Evolutionary conservation across 2,888 invertebrate genomes (phyloP).

Genomic region (Apotomis turbidana): DNA sequence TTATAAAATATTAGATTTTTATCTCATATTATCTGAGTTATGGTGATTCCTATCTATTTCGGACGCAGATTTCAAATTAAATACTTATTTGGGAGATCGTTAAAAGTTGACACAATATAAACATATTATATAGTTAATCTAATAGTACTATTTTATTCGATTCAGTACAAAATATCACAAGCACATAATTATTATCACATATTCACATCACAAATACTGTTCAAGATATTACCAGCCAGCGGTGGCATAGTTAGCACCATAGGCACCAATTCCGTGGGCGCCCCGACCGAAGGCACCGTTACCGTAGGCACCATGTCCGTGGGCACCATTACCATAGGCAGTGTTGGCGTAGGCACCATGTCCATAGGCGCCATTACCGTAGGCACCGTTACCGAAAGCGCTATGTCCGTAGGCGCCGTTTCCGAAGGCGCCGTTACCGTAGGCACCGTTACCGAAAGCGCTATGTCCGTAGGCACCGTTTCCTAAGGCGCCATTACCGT

Average conservation of each 20-base stretch:
- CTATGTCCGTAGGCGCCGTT: slow-evolving; percentile 1
- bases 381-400: slow-evolving; percentile 4
- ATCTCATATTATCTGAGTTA: too few relatives aligned
- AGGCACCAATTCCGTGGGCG: slow-evolving; percentile 7
- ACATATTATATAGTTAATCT: neutral
- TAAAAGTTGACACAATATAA: too few relatives aligned
- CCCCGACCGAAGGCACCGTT: slow-evolving; percentile 4
- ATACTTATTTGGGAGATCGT: too few relatives aligned
- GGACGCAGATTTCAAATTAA: too few relatives aligned
- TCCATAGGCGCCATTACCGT: slow-evolving; percentile 10
- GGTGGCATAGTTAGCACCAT: slow-evolving; percentile 14
- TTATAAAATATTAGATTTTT: too few relatives aligned
- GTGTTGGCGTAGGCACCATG: neutral
- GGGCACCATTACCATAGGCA: slow-evolving; percentile 8
- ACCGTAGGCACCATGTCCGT: neutral
- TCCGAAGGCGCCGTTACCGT: slow-evolving; percentile 8
- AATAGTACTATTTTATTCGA: neutral
- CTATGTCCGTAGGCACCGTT: slow-evolving; percentile 1
- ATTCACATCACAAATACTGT: slow-evolving; percentile 2
- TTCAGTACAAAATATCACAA: slow-evolving; percentile 10
- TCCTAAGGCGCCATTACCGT: slow-evolving; percentile 6
- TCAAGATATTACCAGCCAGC: slow-evolving; percentile 17
- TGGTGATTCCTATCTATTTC: too few relatives aligned
- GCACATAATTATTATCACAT: neutral
- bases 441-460: slow-evolving; percentile 4